Percentiles rank a stretch among this genome's conserved stretches.
Evolutionary conservation across 2,888 invertebrate species (phyloP).

Genomic region (Subacronicta megacephala): DNA sequence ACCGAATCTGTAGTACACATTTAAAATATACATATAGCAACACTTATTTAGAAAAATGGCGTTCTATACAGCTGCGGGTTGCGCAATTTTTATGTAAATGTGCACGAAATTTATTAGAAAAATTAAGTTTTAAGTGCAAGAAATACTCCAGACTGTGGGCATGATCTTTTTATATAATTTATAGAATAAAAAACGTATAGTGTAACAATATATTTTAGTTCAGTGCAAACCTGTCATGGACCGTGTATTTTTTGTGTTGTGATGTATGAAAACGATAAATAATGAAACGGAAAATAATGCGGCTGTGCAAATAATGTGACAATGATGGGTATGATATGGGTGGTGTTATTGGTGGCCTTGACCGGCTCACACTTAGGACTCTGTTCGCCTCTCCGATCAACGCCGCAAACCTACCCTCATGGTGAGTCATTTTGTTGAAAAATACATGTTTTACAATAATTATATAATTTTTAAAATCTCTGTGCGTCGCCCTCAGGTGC

Average conservation of each 20-base stretch:
- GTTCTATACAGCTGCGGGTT: constrained; percentile 88
- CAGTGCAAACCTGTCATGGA: constrained; percentile 83
- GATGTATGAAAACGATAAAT: constrained; percentile 85
- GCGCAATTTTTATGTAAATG: constrained; percentile 89
- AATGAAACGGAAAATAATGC: constrained; percentile 86
- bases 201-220: constrained; percentile 68
- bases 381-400: constrained; percentile 83
- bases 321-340: constrained; percentile 85
- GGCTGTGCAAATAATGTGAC: constrained; percentile 86
- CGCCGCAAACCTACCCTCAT: constrained; percentile 86
- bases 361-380: constrained; percentile 80
- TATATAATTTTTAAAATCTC: constrained; percentile 20
- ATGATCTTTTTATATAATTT: constrained; percentile 72
- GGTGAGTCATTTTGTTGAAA: constrained; percentile 78
- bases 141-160: constrained; percentile 68
- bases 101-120: constrained; percentile 78
- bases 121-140: constrained; percentile 72
- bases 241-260: constrained; percentile 87
- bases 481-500: constrained; percentile 10
- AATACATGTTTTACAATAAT: constrained; percentile 64
- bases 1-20: constrained; percentile 17
- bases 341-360: constrained; percentile 86
- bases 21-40: constrained; percentile 58
- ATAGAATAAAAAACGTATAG: constrained; percentile 68
- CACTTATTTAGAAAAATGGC: constrained; percentile 83